Evolutionary conservation across 2,797 vertebrate species (phyloP).

Genomic region (Odontamblyopus rebecca): DNA sequence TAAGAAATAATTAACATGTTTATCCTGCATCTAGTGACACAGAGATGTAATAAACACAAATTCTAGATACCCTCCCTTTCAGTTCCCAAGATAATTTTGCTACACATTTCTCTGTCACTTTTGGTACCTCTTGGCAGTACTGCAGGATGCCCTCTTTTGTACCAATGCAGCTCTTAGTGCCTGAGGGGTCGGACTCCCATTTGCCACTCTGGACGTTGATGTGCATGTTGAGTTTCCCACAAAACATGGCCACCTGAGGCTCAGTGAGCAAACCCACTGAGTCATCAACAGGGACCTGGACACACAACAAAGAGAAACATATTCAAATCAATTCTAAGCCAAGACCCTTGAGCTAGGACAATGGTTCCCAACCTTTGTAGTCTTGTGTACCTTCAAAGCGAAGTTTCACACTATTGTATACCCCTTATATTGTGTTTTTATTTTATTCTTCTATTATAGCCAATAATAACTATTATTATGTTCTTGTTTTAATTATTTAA

Average conservation of each 20-base stretch:
- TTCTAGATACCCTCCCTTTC: no score
- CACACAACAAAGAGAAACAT: neutral
- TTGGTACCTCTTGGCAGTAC: conserved; percentile 92
- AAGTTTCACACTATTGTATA: no score
- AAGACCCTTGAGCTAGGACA: neutral
- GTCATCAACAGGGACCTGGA: conserved; percentile 77
- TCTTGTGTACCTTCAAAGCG: no score
- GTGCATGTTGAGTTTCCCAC: conserved; percentile 97
- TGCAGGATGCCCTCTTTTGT: conserved; percentile 93
- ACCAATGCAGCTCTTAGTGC: conserved; percentile 88
- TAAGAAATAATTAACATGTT: no score
- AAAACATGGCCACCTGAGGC: conserved; percentile 98
- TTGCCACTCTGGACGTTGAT: conserved; percentile 95
- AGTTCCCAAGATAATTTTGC: neutral
- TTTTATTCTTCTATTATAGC: no score
- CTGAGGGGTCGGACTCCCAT: conserved; percentile 91
- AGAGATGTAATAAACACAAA: no score
- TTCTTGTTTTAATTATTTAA: no score
- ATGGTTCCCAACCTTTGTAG: no score
- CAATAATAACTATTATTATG: no score
- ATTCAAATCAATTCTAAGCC: neutral
- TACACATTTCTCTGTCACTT: neutral
- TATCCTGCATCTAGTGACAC: no score
- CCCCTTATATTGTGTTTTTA: no score
- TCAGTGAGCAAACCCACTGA: conserved; percentile 82